Percentiles rank a stretch among this genome's conserved stretches.
Evolutionary conservation across 2,888 invertebrate genomes (phyloP).

Genomic region (Caradrina clavipalpis): DNA sequence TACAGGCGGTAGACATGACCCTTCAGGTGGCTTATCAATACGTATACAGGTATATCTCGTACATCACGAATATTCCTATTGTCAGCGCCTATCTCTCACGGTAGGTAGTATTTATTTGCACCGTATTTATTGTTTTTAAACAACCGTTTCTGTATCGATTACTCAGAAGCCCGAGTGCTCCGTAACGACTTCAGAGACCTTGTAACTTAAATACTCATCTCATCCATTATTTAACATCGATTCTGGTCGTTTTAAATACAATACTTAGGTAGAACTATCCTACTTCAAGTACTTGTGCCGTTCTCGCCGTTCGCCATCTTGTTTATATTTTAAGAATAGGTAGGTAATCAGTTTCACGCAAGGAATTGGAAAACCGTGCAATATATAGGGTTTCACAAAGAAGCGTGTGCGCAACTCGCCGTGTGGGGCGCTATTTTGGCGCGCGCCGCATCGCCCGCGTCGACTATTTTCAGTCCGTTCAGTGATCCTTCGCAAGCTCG

Average conservation of each 20-base stretch:
- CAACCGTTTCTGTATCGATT: slow-evolving; percentile 49
- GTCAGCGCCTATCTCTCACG: slow-evolving; percentile 23
- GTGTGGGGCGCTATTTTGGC: slow-evolving; percentile 81
- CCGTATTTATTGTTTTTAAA: slow-evolving; percentile 44
- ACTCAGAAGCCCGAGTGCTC: slow-evolving; percentile 59
- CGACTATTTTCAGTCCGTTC: slow-evolving; percentile 78
- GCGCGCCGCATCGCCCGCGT: slow-evolving; percentile 69
- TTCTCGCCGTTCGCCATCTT: slow-evolving; percentile 30
- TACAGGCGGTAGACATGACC: slow-evolving; percentile 4
- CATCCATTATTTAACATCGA: slow-evolving; percentile 67
- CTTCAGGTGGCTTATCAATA: slow-evolving; percentile 2
- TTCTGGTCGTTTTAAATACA: slow-evolving; percentile 55
- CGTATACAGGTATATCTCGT: slow-evolving; percentile 6
- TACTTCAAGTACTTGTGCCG: not conserved
- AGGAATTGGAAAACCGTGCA: slow-evolving; percentile 38
- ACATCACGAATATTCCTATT: slow-evolving; percentile 9
- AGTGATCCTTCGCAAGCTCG: slow-evolving; percentile 70
- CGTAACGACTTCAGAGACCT: slow-evolving; percentile 49
- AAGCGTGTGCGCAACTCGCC: slow-evolving; percentile 65
- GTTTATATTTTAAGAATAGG: slow-evolving; percentile 21
- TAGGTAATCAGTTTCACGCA: slow-evolving; percentile 27
- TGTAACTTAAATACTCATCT: slow-evolving; percentile 53
- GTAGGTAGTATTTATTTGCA: slow-evolving; percentile 25
- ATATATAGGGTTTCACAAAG: slow-evolving; percentile 52
- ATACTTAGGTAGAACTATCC: slow-evolving; percentile 27